Evolutionary conservation across 2,797 vertebrate species (phyloP), one percentile per base, ranked within the genome.

Genomic region (Pangasius djambal): DNA sequence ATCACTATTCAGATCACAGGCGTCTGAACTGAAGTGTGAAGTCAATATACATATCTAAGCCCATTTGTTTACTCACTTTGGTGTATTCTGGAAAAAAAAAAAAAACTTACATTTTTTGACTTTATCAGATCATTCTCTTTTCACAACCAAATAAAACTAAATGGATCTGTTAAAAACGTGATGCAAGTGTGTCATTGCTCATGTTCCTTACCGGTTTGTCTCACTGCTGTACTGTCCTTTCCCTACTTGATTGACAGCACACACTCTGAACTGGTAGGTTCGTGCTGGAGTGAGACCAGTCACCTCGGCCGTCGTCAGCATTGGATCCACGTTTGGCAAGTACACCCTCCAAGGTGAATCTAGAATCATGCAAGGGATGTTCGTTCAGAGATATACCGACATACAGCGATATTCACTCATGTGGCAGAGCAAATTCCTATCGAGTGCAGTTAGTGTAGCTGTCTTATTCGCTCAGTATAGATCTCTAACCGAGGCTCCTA

Each of bases 321-420:
- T 94, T 0, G 98, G 97, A 91, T 97, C 94, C 1, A 99, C 96
- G 59, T 97, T 94, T 0, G 97, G 96, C 52, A 98, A 95, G 92
- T 98, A 98, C 82, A 98, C 96, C 93, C 98, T 99, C 98, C 98
- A 99, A 0, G 98, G 98, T 13, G 98, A 99, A 94, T 99, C 98
- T 99, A 91, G 1, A 90, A 89, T 87, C n/a, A 63, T 8, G 4
- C 1, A 31, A 78, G 25, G 9, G 48, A 70, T 10, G 12, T 87
- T 69, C 13, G 31, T 67, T 65, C 28, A 37, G 40, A 65, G 34
- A 40, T 34, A 44, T 6, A 65, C 65, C 8, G 34, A 9, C 67
- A 44, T 37, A 18, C 40, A 65, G 13, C 20, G 12, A 65, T 85
- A 67, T 40, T 79, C 52, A 31, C 22, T 37, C 31, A 28, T 28